Evolutionary conservation across 35 echinoderm and acorn worm species (phyloP), one percentile per base, ranked within the genome.

Genomic region (Heliocidaris erythrogramma): DNA sequence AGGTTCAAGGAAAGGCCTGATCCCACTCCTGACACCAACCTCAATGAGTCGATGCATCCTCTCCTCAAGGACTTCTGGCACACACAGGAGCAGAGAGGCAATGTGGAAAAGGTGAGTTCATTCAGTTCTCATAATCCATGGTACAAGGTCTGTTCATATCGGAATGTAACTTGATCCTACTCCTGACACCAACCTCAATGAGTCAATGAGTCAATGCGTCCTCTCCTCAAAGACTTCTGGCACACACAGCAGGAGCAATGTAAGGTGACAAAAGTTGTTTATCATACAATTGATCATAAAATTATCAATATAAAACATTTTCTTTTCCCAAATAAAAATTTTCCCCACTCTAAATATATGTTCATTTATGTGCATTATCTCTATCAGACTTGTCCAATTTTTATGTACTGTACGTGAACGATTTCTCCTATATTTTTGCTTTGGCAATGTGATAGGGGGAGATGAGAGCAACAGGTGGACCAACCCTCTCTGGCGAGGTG

Each of bases 11-110:
- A 92, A 48, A 59, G 48, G 18, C 31, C n/a, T 13, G 91, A 92
- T 92, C 48, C n/a, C 29, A 59, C 49, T 17, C 48, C 91, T 48
- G 91, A 92, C 91, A 92, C 91, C 91, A 59, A 18, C 50, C 91
- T 92, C 13, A 92, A 92, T 42, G 91, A 92, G 91, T 92, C 91
- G 2, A 92, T 92, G 91, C 49, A 29, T 30, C 91, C 91, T 0
- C 50, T 92, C 18, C 49, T 92, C 24, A 13, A 92, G 7, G 91
- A 92, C 91, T 92, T 92, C 91, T 92, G 32, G 31, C 48, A 92
- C 9, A 92, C 48, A 18, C 49, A 59, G 91, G 29, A 49, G 27
- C 91, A 92, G 91, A 49, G 91, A 30, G 91, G 59, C 7, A 30
- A 59, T 0, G n/a, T 48, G 48, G 49, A 10, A 27, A 92, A 30